phyloP scores from a whole-genome alignment of 2,888 invertebrate species.

The Autographa gamma region DNA sequence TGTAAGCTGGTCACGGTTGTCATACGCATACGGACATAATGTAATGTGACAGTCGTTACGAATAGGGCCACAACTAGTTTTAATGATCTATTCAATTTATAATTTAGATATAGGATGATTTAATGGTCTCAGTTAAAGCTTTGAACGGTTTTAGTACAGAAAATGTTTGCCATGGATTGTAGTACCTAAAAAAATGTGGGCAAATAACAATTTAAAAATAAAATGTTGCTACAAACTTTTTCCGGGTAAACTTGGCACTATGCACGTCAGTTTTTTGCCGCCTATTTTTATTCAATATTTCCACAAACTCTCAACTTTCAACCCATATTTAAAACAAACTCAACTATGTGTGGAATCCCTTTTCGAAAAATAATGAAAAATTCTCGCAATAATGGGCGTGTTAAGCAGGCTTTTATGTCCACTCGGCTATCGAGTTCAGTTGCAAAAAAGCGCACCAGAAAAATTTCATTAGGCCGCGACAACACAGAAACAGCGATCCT shows the following conservation, averaged over 20 bases:
- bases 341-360: constrained; percentile 18
- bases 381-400: constrained; percentile 25
- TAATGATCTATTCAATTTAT: background rate
- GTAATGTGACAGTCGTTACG: background rate
- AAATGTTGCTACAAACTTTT: background rate
- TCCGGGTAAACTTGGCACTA: background rate
- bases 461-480: constrained; percentile 81
- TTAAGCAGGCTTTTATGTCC: constrained; percentile 38
- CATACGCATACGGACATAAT: background rate
- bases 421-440: constrained; percentile 34
- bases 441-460: constrained; percentile 69
- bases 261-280: background rate
- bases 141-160: background rate
- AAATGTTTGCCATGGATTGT: background rate
- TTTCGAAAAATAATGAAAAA: constrained; percentile 16
- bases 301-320: constrained; percentile 3
- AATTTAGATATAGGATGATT: background rate
- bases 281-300: constrained; percentile 7
- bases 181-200: too few relatives aligned
- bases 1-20: background rate
- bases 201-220: background rate
- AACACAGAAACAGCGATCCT: constrained; percentile 81
- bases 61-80: background rate
- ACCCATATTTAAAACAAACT: constrained; percentile 18
- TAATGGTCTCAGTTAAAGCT: background rate